These are phyloP conservation scores for Pseudochromis fuscus DNA, from an alignment of 2,797 vertebrate species.

Conservation along the genomic window DNA sequence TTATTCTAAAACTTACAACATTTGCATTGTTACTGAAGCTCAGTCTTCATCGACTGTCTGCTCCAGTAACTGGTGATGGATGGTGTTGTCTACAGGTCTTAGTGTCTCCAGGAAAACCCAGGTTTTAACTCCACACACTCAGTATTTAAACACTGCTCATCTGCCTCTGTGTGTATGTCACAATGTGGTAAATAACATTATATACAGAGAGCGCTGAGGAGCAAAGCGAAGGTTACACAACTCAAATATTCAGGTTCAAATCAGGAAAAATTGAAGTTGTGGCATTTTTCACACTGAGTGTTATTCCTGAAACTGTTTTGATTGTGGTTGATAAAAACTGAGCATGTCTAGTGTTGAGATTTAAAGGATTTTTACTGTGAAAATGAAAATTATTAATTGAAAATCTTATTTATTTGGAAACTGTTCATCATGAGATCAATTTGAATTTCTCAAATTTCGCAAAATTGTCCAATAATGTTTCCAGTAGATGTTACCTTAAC, in stretches of 20 bases:
- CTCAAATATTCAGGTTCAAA: neutral
- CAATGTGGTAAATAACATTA: neutral
- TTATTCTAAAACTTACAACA: constrained; percentile 8
- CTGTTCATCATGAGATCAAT: neutral
- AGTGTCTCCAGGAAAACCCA: constrained; percentile 54
- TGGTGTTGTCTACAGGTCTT: constrained; percentile 59
- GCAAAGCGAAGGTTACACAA: neutral
- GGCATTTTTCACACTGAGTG: too few species aligned
- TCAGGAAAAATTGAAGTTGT: too few species aligned
- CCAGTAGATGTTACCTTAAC: too few species aligned
- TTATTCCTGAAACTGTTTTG: too few species aligned
- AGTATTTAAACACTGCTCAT: neutral
- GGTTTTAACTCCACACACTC: constrained; percentile 14
- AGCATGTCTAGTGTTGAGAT: too few species aligned
- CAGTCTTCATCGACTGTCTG: constrained; percentile 28
- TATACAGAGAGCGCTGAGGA: neutral
- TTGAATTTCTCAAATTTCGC: too few species aligned
- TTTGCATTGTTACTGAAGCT: constrained; percentile 29
- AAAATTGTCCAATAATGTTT: too few species aligned
- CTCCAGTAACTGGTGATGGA: constrained; percentile 35
- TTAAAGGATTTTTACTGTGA: too few species aligned
- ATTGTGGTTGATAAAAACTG: too few species aligned
- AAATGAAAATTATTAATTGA: too few species aligned
- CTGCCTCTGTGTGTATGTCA: constrained; percentile 17
- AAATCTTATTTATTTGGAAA: constrained; percentile 1